A percentile compares a stretch with the other conserved stretches of the same genome.
These are phyloP conservation scores for Priocnemis perturbator DNA, from an alignment of 2,888 invertebrate species.

Conservation along the genomic window DNA sequence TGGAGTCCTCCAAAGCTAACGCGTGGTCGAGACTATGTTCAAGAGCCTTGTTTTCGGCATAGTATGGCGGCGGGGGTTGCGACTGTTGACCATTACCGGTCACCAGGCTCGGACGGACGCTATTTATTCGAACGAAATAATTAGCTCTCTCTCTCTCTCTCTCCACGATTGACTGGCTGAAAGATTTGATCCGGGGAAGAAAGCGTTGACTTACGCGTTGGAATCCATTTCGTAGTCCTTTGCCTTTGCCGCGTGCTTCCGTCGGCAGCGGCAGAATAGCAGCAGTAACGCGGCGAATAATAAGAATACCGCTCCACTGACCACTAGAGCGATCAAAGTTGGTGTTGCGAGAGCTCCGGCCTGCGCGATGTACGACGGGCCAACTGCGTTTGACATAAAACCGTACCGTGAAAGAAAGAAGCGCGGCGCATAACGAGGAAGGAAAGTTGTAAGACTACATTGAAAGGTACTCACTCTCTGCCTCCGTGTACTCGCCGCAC, in stretches of 20 bases:
- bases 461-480: conserved; percentile 79
- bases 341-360: conserved; percentile 86
- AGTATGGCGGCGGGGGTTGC: conserved; percentile 92
- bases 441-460: neutral
- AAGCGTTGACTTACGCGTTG: conserved; percentile 72
- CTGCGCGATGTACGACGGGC: conserved; percentile 87
- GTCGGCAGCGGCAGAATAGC: conserved; percentile 90
- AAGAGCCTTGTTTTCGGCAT: conserved; percentile 94
- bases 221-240: conserved; percentile 96
- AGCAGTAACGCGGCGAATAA: conserved; percentile 85
- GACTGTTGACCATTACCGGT: conserved; percentile 83
- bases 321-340: conserved; percentile 86
- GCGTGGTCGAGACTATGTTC: conserved; percentile 93
- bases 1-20: conserved; percentile 89
- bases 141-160: conserved; percentile 3
- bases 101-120: conserved; percentile 88
- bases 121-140: conserved; percentile 51
- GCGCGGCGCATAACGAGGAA: neutral
- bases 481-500: conserved; percentile 89
- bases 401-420: neutral
- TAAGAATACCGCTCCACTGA: conserved; percentile 88
- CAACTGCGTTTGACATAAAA: conserved; percentile 79
- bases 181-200: neutral
- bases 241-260: conserved; percentile 86
- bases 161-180: conserved; percentile 12